A percentile compares a stretch with the other conserved stretches of the same genome.
phyloP scores from a whole-genome alignment of 2,113 vertebrate genomes.

The Opisthocomus hoazin region DNA sequence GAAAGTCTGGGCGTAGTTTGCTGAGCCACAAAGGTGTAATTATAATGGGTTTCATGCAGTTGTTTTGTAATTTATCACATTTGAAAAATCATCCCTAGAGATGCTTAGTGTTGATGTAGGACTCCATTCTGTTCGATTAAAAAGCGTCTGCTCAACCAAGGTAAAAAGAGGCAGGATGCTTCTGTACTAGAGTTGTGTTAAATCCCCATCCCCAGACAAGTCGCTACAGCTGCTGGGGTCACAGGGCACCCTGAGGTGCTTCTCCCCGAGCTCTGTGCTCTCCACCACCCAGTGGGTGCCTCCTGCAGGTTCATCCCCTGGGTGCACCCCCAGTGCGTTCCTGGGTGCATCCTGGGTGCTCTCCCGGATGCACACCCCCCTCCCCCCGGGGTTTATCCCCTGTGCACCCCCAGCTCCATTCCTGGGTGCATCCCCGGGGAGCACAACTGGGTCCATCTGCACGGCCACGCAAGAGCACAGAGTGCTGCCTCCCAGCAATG shows the following conservation, averaged over 20 bases:
- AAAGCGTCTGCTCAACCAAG: not conserved
- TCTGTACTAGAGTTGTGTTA: no score
- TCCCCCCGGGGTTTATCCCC: no score
- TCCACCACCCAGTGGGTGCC: no score
- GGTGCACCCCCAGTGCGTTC: not conserved
- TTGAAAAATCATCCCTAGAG: not conserved
- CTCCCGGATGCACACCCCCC: accelerated
- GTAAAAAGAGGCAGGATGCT: not conserved
- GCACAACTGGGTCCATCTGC: not conserved
- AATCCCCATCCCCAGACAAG: no score
- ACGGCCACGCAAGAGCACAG: accelerated
- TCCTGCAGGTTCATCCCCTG: no score
- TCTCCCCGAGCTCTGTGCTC: no score
- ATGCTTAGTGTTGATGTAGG: not conserved
- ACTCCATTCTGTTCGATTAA: not conserved
- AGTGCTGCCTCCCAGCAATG: not conserved
- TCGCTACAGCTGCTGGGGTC: no score
- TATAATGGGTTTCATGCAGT: not conserved
- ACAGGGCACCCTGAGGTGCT: no score
- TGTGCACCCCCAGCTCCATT: not conserved
- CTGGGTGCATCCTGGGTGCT: not conserved
- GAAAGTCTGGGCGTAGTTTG: not conserved
- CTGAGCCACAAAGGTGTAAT: not conserved
- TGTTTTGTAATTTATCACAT: not conserved
- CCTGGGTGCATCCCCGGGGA: not conserved